Base-by-base conservation (phyloP, 2,113 vertebrate species). In the Pagrus major region DNA sequence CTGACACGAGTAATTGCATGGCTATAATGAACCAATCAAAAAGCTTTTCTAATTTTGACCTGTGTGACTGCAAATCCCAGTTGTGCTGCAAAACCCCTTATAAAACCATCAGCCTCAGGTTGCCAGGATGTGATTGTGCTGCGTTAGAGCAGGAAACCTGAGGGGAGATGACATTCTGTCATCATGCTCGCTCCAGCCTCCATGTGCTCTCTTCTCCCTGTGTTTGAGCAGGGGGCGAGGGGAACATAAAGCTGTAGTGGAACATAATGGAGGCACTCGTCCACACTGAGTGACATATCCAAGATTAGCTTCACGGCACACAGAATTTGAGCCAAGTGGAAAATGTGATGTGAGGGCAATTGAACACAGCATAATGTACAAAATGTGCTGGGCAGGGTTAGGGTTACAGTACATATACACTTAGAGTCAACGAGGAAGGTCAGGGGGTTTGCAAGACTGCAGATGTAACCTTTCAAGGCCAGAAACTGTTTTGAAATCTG, bases 11-110 rank as follows among this genome's bases (percentile, higher is more conserved):
- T 86, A 65, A 78, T 49, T 87, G 87, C 81, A 90, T 87, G 89
- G 74, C 85, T 91, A 86, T 70, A 66, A 42, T 25, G 20, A 27
- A 83, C 1, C 0, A 85, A 81, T 88, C 76, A 59, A 49, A 39
- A n/a, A n/a, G n/a, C n/a, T 7, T 21, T 2, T 58, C 39, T 70
- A 27, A 77, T 66, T 78, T 51, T 49, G 4, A 59, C 25, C 81
- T 63, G 72, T 81, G 78, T 81, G 18, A 46, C 85, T 91, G 80
- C 79, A 89, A 91, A 88, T 35, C 80, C 81, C 82, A 80, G 86
- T 56, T 80, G 35, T 6, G 9, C 73, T 60, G 3, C 58, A 41
- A 2, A 25, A 6, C 4, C 0, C 31, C 12, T 52, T 5, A 74
- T 78, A 6, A 67, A 25, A 52, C 9, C 3, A 10, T 1, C 25